Conservation (phyloP, 2,113 vertebrate species). For the Esox niger region DNA sequence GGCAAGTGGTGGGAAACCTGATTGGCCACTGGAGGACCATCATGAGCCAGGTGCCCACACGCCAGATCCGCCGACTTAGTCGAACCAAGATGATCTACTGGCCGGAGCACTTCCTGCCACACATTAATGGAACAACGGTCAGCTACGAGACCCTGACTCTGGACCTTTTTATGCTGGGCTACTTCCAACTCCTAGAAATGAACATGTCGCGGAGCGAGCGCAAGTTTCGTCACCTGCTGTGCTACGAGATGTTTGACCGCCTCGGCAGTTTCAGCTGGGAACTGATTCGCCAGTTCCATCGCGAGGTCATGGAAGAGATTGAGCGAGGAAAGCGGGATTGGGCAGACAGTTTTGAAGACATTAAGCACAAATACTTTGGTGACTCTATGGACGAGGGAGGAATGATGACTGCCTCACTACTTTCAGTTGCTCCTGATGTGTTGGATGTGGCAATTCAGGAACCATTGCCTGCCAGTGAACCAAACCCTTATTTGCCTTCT, state of each 20-base stretch:
- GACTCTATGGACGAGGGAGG: constrained; percentile 56
- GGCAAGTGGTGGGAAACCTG: constrained; percentile 83
- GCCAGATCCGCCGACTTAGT: constrained; percentile 77
- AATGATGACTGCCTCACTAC: constrained; percentile 57
- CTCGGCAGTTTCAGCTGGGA: constrained; percentile 90
- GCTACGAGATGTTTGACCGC: constrained; percentile 97
- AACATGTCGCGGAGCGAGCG: constrained; percentile 86
- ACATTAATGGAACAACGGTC: constrained; percentile 76
- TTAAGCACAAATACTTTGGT: constrained; percentile 85
- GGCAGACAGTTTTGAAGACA: constrained; percentile 89
- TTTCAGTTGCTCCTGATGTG: constrained; percentile 43
- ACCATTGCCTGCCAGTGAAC: constrained; percentile 18
- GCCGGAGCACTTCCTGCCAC: constrained; percentile 93
- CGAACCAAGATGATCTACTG: constrained; percentile 84
- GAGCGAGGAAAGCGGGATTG: constrained; percentile 82
- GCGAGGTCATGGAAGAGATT: constrained; percentile 81
- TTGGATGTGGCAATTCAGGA: constrained; percentile 32
- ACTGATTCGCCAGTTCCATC: constrained; percentile 87
- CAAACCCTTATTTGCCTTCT: constrained; percentile 16
- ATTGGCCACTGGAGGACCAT: constrained; percentile 88
- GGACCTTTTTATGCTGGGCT: constrained; percentile 98
- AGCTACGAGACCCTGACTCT: constrained; percentile 86
- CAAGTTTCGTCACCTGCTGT: constrained; percentile 92
- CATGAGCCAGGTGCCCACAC: constrained; percentile 80
- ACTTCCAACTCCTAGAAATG: constrained; percentile 98